Evolutionary conservation across 1,140 invertebrate species (phyloP).

Genomic region (Brachionus rubens): DNA sequence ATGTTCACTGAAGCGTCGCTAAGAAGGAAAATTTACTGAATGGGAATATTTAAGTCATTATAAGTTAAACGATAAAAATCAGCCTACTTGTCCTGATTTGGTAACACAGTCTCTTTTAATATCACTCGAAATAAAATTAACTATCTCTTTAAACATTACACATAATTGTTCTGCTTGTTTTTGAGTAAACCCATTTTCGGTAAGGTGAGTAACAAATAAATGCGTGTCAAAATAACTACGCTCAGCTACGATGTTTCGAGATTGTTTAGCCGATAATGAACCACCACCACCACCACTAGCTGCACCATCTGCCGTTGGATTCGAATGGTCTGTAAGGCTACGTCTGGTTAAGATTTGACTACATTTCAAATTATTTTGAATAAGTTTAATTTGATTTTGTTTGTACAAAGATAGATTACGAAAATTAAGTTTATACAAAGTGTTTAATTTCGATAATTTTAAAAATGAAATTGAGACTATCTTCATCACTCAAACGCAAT

Average conservation of each 20-base stretch:
- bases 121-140: slow-evolving; percentile 31
- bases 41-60: too few relatives aligned
- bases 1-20: too few relatives aligned
- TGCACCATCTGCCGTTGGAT: neutral
- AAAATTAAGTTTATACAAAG: slow-evolving; percentile 13
- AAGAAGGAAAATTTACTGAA: too few relatives aligned
- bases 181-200: slow-evolving; percentile 5
- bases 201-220: slow-evolving; percentile 28
- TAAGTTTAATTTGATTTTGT: neutral
- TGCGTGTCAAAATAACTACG: slow-evolving; percentile 43
- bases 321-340: neutral
- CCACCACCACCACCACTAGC: neutral
- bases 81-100: slow-evolving; percentile 26
- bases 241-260: slow-evolving; percentile 19
- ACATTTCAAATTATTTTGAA: neutral
- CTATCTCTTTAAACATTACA: slow-evolving; percentile 28
- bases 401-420: neutral
- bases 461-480: slow-evolving; percentile 5
- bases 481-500: neutral
- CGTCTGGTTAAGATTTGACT: neutral
- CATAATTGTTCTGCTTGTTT: slow-evolving; percentile 28
- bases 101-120: slow-evolving; percentile 44
- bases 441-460: neutral
- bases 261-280: slow-evolving; percentile 17
- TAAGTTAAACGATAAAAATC: neutral